A percentile compares a stretch with the other conserved stretches of the same genome.
Conservation (phyloP, 2,113 vertebrate species). For the Ranitomeya imitator region DNA sequence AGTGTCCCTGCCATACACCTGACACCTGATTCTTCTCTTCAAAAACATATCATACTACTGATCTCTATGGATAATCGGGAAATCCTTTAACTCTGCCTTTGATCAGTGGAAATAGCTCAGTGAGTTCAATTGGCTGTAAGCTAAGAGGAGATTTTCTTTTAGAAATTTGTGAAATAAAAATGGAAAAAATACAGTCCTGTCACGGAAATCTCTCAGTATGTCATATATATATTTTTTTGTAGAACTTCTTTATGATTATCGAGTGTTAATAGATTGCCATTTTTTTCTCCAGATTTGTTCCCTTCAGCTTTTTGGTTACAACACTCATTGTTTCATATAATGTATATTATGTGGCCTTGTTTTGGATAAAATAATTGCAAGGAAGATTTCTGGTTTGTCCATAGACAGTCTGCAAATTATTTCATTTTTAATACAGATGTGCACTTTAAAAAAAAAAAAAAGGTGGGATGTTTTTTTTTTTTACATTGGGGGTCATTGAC, state of each 20-base stretch:
- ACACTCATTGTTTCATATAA: not conserved
- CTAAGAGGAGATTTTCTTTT: not conserved
- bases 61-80: constrained; percentile 17
- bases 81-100: constrained; percentile 24
- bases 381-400: no score
- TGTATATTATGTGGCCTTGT: not conserved
- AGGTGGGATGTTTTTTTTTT: no score
- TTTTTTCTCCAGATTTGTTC: not conserved
- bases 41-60: constrained; percentile 12
- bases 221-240: not conserved
- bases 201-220: not conserved
- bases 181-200: not conserved
- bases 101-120: constrained; percentile 14
- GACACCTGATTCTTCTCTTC: constrained; percentile 29
- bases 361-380: no score
- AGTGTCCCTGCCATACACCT: not conserved
- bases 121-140: not conserved
- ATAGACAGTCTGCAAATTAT: no score
- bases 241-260: not conserved
- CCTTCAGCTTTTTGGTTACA: not conserved
- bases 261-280: not conserved
- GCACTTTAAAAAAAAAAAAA: no score
- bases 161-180: not conserved
- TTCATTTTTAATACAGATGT: no score
- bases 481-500: no score